Percentiles rank a stretch among this genome's conserved stretches.
Evolutionary conservation across 2,888 invertebrate genomes (phyloP).

Genomic region (Coronaproctus castanopsis): DNA sequence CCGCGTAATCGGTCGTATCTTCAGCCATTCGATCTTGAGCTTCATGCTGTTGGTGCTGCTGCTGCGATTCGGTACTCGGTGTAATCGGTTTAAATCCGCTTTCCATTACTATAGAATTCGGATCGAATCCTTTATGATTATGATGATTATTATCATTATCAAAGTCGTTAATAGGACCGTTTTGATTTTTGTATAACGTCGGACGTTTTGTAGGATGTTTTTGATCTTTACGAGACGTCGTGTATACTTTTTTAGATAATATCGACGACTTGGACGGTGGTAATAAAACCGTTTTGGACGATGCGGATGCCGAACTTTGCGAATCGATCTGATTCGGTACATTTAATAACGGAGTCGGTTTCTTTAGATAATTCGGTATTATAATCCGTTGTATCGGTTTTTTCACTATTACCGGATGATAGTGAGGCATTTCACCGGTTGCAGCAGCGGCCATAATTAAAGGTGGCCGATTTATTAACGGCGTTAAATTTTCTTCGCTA

Average conservation of each 20-base stretch:
- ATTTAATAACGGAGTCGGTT: background rate
- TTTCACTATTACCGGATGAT: conserved; percentile 14
- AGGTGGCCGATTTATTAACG: background rate
- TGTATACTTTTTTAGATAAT: background rate
- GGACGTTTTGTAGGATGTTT: background rate
- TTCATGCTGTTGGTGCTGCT: conserved; percentile 26
- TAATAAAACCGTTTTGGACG: conserved; percentile 1
- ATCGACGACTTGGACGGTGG: background rate
- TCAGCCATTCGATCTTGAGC: conserved; percentile 33
- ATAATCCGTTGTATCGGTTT: conserved; percentile 14
- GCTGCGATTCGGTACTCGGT: conserved; percentile 26
- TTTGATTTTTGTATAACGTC: background rate
- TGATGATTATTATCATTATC: background rate
- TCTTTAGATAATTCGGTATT: background rate
- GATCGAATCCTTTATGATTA: conserved; percentile 38
- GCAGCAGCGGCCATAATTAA: background rate
- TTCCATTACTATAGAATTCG: conserved; percentile 59
- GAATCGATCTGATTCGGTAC: conserved; percentile 2
- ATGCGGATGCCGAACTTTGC: conserved; percentile 4
- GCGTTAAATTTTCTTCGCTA: conserved; percentile 1
- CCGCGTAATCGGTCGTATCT: conserved; percentile 31
- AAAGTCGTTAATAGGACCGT: background rate
- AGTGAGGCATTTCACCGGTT: background rate
- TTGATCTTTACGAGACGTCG: background rate
- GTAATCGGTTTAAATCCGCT: conserved; percentile 66